phyloP scores from a whole-genome alignment of 2,888 invertebrate species.

The Euclidia mi region DNA sequence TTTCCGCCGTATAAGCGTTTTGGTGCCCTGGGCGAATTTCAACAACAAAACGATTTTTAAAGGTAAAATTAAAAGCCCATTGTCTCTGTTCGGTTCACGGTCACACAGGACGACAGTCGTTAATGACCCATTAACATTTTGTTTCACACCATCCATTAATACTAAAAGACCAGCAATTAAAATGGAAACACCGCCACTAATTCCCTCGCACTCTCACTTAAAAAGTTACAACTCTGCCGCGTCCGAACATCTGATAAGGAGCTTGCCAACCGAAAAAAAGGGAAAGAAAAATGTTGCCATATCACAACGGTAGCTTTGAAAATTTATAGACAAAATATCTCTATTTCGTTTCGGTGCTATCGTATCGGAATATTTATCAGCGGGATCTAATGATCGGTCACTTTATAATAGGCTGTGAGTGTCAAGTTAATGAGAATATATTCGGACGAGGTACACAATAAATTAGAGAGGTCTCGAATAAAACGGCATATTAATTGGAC shows the following conservation, averaged over 20 bases:
- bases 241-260: conserved; percentile 73
- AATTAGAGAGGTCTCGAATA: conserved; percentile 82
- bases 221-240: conserved; percentile 72
- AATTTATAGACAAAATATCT: conserved; percentile 78
- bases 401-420: conserved; percentile 83
- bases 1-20: neutral
- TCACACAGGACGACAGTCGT: conserved; percentile 69
- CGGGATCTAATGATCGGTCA: conserved; percentile 82
- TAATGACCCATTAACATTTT: conserved; percentile 80
- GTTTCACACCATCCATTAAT: conserved; percentile 80
- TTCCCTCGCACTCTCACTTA: conserved; percentile 64
- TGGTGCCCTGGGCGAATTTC: conserved; percentile 5
- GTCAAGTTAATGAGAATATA: conserved; percentile 89
- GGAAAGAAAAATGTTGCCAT: conserved; percentile 56
- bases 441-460: conserved; percentile 80
- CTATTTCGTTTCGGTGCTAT: conserved; percentile 77
- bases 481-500: conserved; percentile 88
- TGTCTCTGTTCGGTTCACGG: conserved; percentile 63
- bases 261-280: conserved; percentile 58
- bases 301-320: conserved; percentile 67
- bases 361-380: conserved; percentile 74
- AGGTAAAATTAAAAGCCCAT: conserved; percentile 53
- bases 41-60: conserved; percentile 39
- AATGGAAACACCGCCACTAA: conserved; percentile 67
- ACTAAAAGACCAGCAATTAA: conserved; percentile 71